Evolutionary conservation across 1,140 invertebrate species (phyloP).

Genomic region (Pseudachorutes palmiensis): DNA sequence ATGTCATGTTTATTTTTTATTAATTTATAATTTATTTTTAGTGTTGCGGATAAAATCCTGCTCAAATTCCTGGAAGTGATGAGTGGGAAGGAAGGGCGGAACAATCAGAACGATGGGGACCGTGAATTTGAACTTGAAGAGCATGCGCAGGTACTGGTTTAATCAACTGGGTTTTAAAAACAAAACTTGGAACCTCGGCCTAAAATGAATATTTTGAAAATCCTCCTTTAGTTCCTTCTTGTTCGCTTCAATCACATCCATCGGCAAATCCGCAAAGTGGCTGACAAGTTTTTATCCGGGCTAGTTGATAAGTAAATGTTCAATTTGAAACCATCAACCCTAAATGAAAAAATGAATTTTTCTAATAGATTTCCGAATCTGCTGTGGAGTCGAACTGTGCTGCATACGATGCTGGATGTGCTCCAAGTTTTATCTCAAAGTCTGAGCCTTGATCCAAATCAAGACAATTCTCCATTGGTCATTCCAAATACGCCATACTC

Average conservation of each 20-base stretch:
- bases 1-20: too few species aligned
- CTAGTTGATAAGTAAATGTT: conserved; percentile 65
- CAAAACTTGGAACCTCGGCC: too few species aligned
- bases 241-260: conserved; percentile 97
- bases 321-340: too few species aligned
- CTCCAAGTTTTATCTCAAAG: conserved; percentile 84
- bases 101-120: too few species aligned
- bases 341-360: too few species aligned
- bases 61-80: conserved; percentile 79
- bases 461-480: conserved; percentile 74
- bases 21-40: too few species aligned
- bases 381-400: conserved; percentile 66
- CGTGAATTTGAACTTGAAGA: conserved; percentile 82
- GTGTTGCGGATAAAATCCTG: conserved; percentile 79
- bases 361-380: conserved; percentile 69
- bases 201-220: too few species aligned
- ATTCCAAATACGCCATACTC: conserved; percentile 77
- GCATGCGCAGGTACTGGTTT: too few species aligned
- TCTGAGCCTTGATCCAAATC: conserved; percentile 83
- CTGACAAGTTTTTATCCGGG: conserved; percentile 85
- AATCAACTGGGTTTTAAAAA: too few species aligned
- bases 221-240: conserved; percentile 85
- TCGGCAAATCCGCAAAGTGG: conserved; percentile 84
- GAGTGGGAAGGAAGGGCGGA: conserved; percentile 58
- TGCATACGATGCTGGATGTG: conserved; percentile 97